A percentile compares a stretch with the other conserved stretches of the same genome.
Evolutionary conservation across 1,140 invertebrate species (phyloP).

Genomic region (Coelopa frigida): DNA sequence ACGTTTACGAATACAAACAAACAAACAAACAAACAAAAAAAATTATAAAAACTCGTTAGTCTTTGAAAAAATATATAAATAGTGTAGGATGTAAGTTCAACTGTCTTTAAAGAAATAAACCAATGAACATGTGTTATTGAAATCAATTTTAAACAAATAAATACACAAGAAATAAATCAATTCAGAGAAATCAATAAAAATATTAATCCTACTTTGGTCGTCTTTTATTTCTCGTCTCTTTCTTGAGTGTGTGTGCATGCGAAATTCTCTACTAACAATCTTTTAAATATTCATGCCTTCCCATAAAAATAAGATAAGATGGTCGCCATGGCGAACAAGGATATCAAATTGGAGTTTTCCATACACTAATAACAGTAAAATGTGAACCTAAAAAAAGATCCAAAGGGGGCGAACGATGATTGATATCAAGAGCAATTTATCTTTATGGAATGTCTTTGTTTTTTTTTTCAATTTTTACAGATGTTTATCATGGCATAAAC

Average conservation of each 20-base stretch:
- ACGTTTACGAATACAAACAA: conserved; percentile 3
- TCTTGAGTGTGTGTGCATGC: too few relatives aligned
- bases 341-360: neutral
- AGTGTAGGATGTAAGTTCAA: too few relatives aligned
- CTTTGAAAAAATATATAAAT: neutral
- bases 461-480: conserved; percentile 15
- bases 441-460: conserved; percentile 4
- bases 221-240: too few relatives aligned
- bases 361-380: conserved; percentile 3
- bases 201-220: too few relatives aligned
- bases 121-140: too few relatives aligned
- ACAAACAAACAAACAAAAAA: conserved; percentile 1
- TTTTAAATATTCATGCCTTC: too few relatives aligned
- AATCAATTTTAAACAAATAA: neutral
- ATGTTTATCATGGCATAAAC: conserved; percentile 43
- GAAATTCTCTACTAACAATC: too few relatives aligned
- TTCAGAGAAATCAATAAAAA: conserved; percentile 1
- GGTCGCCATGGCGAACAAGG: too few relatives aligned
- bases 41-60: neutral
- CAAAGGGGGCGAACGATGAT: neutral
- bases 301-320: too few relatives aligned
- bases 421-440: neutral
- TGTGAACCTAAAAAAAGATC: neutral
- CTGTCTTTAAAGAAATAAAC: too few relatives aligned
- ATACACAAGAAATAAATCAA: neutral